A percentile compares a stretch with the other conserved stretches of the same genome.
These are phyloP conservation scores for Pantala flavescens DNA, from an alignment of 1,140 invertebrate genomes.

Conservation along the genomic window DNA sequence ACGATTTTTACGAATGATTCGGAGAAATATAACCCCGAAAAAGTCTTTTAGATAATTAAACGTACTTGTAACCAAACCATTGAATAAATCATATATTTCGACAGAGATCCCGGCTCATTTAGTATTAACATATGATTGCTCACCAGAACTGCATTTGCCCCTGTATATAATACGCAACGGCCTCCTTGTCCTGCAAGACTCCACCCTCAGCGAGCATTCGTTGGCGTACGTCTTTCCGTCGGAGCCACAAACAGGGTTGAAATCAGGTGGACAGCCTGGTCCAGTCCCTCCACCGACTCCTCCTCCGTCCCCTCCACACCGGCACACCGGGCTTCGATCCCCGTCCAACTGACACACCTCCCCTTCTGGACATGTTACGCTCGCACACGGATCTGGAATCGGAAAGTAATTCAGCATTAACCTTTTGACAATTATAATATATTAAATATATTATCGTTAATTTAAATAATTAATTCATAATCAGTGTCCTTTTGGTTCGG, in stretches of 20 bases:
- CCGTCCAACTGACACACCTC: conserved; percentile 75
- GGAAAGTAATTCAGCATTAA: no score
- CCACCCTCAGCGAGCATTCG: conserved; percentile 65
- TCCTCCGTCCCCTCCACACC: conserved; percentile 74
- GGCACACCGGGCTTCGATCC: conserved; percentile 63
- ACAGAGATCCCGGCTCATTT: no score
- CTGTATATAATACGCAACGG: conserved; percentile 64
- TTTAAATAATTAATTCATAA: no score
- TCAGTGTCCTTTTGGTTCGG: no score
- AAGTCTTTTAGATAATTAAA: no score
- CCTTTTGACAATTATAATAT: no score
- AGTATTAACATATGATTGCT: no score
- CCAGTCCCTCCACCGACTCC: conserved; percentile 63
- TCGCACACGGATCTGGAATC: conserved; percentile 66
- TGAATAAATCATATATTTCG: no score
- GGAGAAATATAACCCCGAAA: no score
- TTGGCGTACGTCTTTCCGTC: conserved; percentile 80
- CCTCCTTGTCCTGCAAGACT: conserved; percentile 60
- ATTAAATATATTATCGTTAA: no score
- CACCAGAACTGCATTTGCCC: conserved; percentile 68
- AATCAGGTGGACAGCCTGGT: conserved; percentile 65
- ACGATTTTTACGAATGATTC: no score
- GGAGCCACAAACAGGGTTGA: conserved; percentile 72
- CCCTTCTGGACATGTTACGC: conserved; percentile 58
- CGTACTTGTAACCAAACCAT: no score